Evolutionary conservation across 2,113 vertebrate species (phyloP).

Genomic region (Cygnus buccinator): DNA sequence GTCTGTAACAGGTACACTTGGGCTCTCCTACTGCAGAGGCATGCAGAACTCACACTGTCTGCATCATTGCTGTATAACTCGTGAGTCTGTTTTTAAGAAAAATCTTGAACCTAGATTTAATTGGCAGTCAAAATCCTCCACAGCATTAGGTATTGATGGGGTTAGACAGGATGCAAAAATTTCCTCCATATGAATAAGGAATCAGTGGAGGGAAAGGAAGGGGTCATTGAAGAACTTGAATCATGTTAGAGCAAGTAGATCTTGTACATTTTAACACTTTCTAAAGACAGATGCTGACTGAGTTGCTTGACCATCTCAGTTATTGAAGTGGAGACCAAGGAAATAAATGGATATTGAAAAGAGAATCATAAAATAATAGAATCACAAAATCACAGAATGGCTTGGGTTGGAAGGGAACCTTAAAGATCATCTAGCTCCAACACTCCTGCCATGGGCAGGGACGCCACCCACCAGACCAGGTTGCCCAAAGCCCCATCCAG

Average conservation of each 20-base stretch:
- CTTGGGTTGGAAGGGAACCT: too few species aligned
- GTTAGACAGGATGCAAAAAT: not conserved
- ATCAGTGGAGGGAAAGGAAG: not conserved
- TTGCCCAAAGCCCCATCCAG: too few species aligned
- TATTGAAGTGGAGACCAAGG: not conserved
- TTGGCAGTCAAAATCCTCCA: not conserved
- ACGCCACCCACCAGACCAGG: too few species aligned
- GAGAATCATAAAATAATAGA: too few species aligned
- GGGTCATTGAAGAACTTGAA: not conserved
- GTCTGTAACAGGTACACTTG: not conserved
- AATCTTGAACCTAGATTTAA: not conserved
- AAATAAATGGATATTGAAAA: not conserved
- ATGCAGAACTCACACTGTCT: not conserved
- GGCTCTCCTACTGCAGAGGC: not conserved
- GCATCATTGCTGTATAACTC: not conserved
- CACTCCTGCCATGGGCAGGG: too few species aligned
- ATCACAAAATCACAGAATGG: too few species aligned
- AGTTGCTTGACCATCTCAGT: not conserved
- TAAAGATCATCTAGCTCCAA: too few species aligned
- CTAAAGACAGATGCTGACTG: not conserved
- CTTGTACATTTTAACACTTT: not conserved
- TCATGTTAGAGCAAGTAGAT: not conserved
- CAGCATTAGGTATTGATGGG: not conserved
- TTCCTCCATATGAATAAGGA: not conserved
- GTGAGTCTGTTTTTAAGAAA: not conserved